Evolutionary conservation across 1,140 invertebrate species (phyloP).

Genomic region (Zaprionus gabonicus): DNA sequence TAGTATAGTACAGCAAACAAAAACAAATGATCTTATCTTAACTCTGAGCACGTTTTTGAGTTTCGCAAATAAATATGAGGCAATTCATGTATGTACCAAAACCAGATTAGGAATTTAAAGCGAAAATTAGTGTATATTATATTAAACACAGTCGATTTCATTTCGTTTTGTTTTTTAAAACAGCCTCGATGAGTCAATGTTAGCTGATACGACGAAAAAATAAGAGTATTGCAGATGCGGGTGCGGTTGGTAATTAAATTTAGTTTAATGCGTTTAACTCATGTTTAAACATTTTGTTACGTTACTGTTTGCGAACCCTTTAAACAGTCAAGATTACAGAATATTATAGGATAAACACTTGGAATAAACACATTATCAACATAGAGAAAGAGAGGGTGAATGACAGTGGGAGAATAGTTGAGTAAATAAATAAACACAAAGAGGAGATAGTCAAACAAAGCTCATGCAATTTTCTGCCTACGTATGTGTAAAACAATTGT

Average conservation of each 20-base stretch:
- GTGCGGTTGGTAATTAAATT: conserved; percentile 5
- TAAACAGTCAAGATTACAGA: conserved; percentile 7
- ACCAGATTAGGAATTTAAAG: background rate
- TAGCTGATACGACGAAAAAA: background rate
- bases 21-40: background rate
- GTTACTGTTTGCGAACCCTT: conserved; percentile 16
- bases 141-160: background rate
- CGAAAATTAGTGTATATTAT: background rate
- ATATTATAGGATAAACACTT: conserved; percentile 67
- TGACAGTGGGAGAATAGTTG: conserved; percentile 21
- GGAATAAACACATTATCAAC: conserved; percentile 67
- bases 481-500: conserved; percentile 43
- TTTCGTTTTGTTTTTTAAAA: background rate
- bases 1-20: background rate
- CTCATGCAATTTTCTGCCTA: conserved; percentile 19
- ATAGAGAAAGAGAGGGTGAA: background rate
- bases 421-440: conserved; percentile 71
- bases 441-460: conserved; percentile 56
- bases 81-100: background rate
- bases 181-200: background rate
- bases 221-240: conserved; percentile 6
- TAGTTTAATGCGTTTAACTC: background rate
- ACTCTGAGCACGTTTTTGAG: background rate
- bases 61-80: background rate
- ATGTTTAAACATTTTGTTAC: conserved; percentile 24